Evolutionary conservation across 2,888 invertebrate genomes (phyloP), one percentile per base, ranked within the genome.

Genomic region (Alitta virens): DNA sequence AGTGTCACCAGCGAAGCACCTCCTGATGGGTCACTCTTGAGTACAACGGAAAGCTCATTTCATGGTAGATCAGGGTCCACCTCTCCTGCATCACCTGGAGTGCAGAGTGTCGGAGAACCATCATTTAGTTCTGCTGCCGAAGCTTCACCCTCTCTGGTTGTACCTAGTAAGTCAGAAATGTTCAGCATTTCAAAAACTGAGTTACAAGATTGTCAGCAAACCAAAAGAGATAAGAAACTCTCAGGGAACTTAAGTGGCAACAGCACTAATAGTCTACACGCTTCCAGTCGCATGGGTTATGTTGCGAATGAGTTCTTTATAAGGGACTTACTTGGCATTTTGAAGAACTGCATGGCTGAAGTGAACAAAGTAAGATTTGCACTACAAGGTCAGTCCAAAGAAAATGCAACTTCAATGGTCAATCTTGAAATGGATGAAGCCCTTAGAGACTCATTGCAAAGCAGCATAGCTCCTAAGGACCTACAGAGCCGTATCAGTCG

Each of bases 401-500:
- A 18, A 16, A 57, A 62, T 7, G 40, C 9, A 16, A 16, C 12
- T 16, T 18, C 18, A 5, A 16, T n/a, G 7, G n/a, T 46, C 7
- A 21, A 21, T 5, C 2, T n/a, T 24, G 77, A 76, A 57, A 66
- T 72, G 53, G 63, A 72, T 5, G 63, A 76, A 33, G 65, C 65
- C 26, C 68, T 68, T 26, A 71, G 18, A 72, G 23, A 61, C 21
- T 50, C 54, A 61, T 71, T 77, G 16, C 71, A 71, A 49, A 72
- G 72, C 3, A 72, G 73, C 55, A 65, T 78, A 43, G 63, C 64
- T 9, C 63, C 60, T 54, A 73, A 73, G 5, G 58, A 63, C 1
- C 51, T 78, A 42, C 71, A 73, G 56, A 71, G 71, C 84, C 58
- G 85, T 77, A 63, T 85, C 83, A 71, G 85, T 1, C 72, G 72